These are phyloP conservation scores for Phalacrocorax brasilianus DNA, from an alignment of 2,113 vertebrate genomes.

Conservation along the genomic window DNA sequence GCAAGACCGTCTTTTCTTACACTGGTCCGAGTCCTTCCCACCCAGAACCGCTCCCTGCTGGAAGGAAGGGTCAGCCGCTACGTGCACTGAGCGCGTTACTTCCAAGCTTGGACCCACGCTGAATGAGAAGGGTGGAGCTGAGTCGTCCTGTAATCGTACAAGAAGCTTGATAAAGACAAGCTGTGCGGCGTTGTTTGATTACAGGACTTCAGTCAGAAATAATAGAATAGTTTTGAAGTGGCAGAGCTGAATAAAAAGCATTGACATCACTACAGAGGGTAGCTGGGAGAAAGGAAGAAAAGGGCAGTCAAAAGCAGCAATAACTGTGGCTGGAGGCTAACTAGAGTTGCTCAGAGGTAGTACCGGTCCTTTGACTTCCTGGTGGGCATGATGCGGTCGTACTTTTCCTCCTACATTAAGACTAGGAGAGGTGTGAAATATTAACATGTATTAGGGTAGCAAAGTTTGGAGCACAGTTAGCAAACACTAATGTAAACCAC, in stretches of 20 bases:
- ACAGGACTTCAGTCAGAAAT: not conserved
- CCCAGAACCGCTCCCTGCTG: not conserved
- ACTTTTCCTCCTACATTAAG: not conserved
- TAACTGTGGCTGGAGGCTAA: not conserved
- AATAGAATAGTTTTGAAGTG: not conserved
- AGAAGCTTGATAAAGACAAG: not conserved
- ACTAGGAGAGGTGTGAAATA: not conserved
- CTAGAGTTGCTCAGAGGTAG: not conserved
- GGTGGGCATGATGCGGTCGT: not conserved
- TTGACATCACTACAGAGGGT: not conserved
- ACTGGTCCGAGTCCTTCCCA: not conserved
- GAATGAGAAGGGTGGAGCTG: not conserved
- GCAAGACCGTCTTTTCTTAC: not conserved
- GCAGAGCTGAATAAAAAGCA: not conserved
- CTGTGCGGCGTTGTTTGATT: not conserved
- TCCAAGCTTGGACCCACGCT: not conserved
- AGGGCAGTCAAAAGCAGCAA: not conserved
- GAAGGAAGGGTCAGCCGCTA: not conserved
- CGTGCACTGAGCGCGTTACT: not conserved
- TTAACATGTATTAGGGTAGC: not conserved
- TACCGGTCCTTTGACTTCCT: not conserved
- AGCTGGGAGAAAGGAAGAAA: not conserved
- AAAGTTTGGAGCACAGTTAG: not conserved
- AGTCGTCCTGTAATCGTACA: not conserved
- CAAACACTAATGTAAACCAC: not conserved